Base-by-base conservation (phyloP, 2,113 vertebrate species). In the Muntiacus reevesi region DNA sequence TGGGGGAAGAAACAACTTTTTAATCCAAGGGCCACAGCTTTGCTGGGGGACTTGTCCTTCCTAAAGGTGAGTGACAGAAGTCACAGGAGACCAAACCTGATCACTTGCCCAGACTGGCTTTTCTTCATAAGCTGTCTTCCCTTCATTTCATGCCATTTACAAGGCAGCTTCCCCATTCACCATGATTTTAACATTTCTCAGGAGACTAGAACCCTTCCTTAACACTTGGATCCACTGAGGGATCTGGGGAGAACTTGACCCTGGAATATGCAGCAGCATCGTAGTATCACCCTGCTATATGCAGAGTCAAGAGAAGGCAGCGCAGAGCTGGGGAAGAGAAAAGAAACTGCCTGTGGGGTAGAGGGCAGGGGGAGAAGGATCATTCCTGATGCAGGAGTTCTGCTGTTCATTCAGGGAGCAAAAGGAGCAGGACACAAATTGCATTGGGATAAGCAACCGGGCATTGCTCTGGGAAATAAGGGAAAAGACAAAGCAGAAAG, bases 401-500 rank as follows among this genome's bases (percentile, higher is more conserved):
- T 84, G 76, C 89, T 43, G 12, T 84, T 85, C 67, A 55, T 83
- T 62, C 57, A 84, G 25, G 71, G 30, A 87, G 8, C 28, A 50
- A 89, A 78, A 78, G 74, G 64, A 88, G 15, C 14, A 84, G 25
- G 78, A 40, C 27, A 62, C 33, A 78, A 5, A 74, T 25, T 87
- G 45, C 28, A 54, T 4, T 57, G 85, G 57, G 19, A 84, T 12
- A 82, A 55, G 59, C 55, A 83, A 47, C 33, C 23, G 50, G 45
- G 45, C 88, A 55, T 45, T n/a, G 6, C 17, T 96, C 28, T 25
- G 23, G 36, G 27, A 95, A 85, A 89, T 6, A 27, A 90, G 79
- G 64, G 27, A 82, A 74, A 94, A 81, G 45, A 25, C 60, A 88
- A 96, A 95, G 79, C 71, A 96, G 93, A 90, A 96, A 14, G 84